These are phyloP conservation scores for Epinephelus coioides DNA, from an alignment of 2,797 vertebrate species.

Conservation along the genomic window DNA sequence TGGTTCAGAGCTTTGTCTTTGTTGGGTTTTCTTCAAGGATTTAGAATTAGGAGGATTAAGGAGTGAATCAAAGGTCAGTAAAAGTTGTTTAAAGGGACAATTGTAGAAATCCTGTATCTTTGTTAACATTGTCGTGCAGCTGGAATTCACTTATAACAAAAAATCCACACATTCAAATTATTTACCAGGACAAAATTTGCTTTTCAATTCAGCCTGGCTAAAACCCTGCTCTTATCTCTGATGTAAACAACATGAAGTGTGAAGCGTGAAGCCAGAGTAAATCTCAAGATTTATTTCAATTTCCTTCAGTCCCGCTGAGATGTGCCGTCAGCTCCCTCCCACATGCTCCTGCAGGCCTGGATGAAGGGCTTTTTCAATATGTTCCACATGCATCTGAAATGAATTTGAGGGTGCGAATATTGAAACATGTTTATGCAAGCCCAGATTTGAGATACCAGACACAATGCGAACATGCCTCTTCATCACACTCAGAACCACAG, in stretches of 20 bases:
- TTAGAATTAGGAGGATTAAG: not conserved
- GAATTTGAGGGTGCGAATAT: conserved; percentile 28
- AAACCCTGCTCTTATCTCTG: conserved; percentile 33
- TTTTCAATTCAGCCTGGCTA: conserved; percentile 21
- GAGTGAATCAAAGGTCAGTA: not conserved
- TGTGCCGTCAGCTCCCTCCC: conserved; percentile 12
- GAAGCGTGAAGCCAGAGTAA: conserved; percentile 48
- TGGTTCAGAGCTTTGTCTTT: not conserved
- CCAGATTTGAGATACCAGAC: conserved; percentile 11
- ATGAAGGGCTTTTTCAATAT: conserved; percentile 23
- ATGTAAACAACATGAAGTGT: conserved; percentile 46
- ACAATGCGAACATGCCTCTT: not conserved
- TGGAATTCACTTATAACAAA: not conserved
- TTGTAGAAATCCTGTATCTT: not conserved
- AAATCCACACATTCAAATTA: not conserved
- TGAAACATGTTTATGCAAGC: conserved; percentile 27
- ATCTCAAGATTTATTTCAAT: conserved; percentile 59
- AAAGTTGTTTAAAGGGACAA: not conserved
- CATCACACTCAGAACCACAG: conserved; percentile 7
- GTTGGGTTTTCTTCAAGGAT: not conserved
- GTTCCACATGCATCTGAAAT: conserved; percentile 46
- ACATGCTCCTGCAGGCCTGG: conserved; percentile 21
- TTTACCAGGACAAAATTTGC: conserved; percentile 35
- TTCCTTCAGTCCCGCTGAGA: conserved; percentile 41
- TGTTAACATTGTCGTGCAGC: not conserved